These are phyloP conservation scores for Hippopotamus amphibius DNA, from an alignment of 2,113 vertebrate genomes.

Conservation along the genomic window DNA sequence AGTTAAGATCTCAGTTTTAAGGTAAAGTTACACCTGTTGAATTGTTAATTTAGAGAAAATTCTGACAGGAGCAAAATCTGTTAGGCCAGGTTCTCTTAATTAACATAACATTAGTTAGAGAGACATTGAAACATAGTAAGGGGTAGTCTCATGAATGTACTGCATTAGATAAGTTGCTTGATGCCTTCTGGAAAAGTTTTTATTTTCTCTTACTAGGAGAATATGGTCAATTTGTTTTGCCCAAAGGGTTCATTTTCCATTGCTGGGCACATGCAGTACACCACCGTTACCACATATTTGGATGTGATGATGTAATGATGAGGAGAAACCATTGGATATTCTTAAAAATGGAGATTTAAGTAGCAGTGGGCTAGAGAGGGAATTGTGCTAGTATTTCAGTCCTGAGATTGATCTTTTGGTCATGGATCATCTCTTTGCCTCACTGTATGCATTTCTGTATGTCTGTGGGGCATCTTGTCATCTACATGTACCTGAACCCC, in stretches of 20 bases:
- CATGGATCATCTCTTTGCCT: not conserved
- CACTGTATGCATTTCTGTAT: not conserved
- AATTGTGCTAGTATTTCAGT: not conserved
- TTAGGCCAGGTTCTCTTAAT: conserved; percentile 10
- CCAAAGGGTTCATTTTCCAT: not conserved
- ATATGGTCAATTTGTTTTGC: conserved; percentile 29
- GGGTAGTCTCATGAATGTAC: not conserved
- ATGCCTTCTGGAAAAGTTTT: not conserved
- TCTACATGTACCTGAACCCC: not conserved
- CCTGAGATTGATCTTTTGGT: not conserved
- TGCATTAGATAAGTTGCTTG: not conserved
- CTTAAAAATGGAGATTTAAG: conserved; percentile 8
- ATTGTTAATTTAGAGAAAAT: conserved; percentile 36
- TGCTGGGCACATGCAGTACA: not conserved
- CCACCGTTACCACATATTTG: not conserved
- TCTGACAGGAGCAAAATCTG: not conserved
- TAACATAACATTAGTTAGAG: not conserved
- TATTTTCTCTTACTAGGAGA: not conserved
- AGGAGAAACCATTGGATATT: conserved; percentile 14
- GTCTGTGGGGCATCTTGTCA: not conserved
- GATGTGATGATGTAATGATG: conserved; percentile 3
- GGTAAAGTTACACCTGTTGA: not conserved
- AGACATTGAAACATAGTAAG: not conserved
- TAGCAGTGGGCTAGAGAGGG: not conserved
- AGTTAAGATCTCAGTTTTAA: not conserved